Conservation (phyloP, 2,113 vertebrate genomes). For the Ceyx melanurus region DNA sequence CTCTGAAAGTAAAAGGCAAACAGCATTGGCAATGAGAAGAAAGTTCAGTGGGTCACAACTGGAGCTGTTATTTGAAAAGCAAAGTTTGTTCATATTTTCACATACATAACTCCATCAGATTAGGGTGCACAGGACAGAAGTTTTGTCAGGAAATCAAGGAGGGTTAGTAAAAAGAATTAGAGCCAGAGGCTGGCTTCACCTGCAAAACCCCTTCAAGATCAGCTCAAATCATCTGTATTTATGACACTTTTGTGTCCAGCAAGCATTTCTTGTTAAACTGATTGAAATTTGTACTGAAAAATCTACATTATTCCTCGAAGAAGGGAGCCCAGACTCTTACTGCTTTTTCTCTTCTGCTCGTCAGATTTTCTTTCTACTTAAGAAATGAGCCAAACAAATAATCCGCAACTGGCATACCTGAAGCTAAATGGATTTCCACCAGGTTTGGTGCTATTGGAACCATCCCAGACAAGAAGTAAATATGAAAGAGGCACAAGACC, state of each 20-base stretch:
- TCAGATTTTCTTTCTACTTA: neutral
- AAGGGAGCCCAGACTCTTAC: neutral
- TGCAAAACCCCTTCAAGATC: neutral
- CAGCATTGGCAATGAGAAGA: neutral
- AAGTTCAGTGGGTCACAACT: neutral
- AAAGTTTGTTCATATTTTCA: conserved; percentile 8
- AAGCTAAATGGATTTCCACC: neutral
- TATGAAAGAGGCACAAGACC: neutral
- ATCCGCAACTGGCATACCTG: neutral
- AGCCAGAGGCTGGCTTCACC: neutral
- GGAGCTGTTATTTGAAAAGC: neutral
- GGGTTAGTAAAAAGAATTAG: conserved; percentile 19
- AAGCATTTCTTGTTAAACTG: neutral
- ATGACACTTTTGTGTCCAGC: neutral
- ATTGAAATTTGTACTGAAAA: neutral
- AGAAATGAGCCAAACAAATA: neutral
- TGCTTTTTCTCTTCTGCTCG: neutral
- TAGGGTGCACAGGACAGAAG: neutral
- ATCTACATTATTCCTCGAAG: neutral
- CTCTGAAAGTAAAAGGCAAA: neutral
- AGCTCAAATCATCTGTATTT: neutral
- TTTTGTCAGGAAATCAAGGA: conserved; percentile 20
- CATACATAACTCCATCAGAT: neutral
- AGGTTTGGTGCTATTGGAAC: neutral
- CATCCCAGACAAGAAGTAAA: neutral